Percentiles rank a stretch among this genome's conserved stretches.
phyloP scores from a whole-genome alignment of 2,113 vertebrate species.

The Paracanthobrama guichenoti region DNA sequence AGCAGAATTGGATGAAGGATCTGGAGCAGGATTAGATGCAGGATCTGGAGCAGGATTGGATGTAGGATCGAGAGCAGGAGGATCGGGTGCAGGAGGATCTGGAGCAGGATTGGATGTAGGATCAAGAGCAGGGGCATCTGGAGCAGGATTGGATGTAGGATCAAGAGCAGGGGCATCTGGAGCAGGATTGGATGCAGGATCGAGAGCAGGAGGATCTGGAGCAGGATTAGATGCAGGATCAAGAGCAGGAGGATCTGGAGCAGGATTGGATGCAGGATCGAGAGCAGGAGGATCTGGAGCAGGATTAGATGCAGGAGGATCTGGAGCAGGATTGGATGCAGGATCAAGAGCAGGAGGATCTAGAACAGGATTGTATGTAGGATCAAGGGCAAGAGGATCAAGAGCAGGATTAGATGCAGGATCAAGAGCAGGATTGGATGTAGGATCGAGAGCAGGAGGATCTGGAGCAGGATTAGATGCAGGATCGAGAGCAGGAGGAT shows the following conservation, averaged over 20 bases:
- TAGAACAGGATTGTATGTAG: background rate
- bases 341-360: background rate
- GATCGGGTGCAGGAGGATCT: background rate
- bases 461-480: too few relatives aligned
- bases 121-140: background rate
- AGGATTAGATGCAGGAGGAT: background rate
- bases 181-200: background rate
- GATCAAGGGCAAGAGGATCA: background rate
- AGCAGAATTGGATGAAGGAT: background rate
- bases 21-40: background rate
- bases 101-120: background rate
- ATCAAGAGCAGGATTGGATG: background rate
- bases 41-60: background rate
- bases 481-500: background rate
- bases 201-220: background rate
- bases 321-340: background rate
- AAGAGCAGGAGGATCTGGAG: too few relatives aligned
- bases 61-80: background rate
- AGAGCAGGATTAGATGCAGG: background rate
- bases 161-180: background rate
- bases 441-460: background rate
- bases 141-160: background rate
- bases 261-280: background rate
- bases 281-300: background rate
- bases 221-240: background rate